Percentiles rank a stretch among this genome's conserved stretches.
phyloP scores from a whole-genome alignment of 2,888 invertebrate genomes.

The Rhagophthalmus giganteus region DNA sequence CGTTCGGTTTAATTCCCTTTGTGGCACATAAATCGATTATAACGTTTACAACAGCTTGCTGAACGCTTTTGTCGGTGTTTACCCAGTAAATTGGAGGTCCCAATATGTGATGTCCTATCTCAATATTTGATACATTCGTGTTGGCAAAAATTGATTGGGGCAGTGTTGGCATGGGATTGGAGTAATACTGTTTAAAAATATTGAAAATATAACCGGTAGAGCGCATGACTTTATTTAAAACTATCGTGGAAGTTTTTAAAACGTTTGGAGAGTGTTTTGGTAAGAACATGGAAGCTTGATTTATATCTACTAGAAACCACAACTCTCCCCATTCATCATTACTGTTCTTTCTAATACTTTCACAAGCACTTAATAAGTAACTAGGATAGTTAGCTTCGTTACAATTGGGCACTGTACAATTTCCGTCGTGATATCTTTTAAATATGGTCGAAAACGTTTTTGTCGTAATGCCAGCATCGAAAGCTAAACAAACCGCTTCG shows the following conservation, averaged over 20 bases:
- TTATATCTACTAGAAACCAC: slow-evolving; percentile 53
- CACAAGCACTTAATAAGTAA: slow-evolving; percentile 6
- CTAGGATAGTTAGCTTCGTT: slow-evolving; percentile 14
- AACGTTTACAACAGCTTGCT: slow-evolving; percentile 41
- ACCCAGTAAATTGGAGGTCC: slow-evolving; percentile 51
- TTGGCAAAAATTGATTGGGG: slow-evolving; percentile 36
- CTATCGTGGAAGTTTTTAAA: slow-evolving; percentile 45
- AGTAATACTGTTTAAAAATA: slow-evolving; percentile 48
- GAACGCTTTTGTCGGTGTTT: slow-evolving; percentile 33
- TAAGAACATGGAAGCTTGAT: slow-evolving; percentile 49
- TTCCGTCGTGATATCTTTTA: slow-evolving; percentile 44
- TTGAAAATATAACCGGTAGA: slow-evolving; percentile 48
- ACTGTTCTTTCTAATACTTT: slow-evolving; percentile 33
- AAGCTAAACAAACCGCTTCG: slow-evolving; percentile 49
- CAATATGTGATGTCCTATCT: slow-evolving; percentile 43
- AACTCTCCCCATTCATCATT: slow-evolving; percentile 45
- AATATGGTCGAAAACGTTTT: slow-evolving; percentile 43
- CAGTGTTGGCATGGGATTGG: slow-evolving; percentile 42
- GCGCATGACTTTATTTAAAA: slow-evolving; percentile 48
- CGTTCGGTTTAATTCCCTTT: slow-evolving; percentile 50
- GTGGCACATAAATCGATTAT: slow-evolving; percentile 49
- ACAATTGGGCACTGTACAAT: slow-evolving; percentile 38
- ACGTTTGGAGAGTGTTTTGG: slow-evolving; percentile 48
- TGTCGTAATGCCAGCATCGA: slow-evolving; percentile 43
- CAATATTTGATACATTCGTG: slow-evolving; percentile 40